Evolutionary conservation across 2,888 invertebrate species (phyloP).

Genomic region (Hyles lineata): DNA sequence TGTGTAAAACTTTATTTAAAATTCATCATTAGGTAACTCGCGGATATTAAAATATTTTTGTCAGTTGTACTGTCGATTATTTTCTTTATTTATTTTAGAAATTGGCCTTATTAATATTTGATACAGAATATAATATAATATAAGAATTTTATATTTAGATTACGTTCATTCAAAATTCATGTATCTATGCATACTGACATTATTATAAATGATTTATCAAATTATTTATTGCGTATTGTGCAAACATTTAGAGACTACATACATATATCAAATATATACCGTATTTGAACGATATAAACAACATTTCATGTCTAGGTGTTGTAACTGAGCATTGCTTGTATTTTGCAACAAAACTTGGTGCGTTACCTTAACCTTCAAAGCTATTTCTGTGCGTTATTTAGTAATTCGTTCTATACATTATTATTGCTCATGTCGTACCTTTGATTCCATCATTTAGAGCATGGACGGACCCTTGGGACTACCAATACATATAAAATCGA

Average conservation of each 20-base stretch:
- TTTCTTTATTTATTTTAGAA: neutral
- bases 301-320: neutral
- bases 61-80: neutral
- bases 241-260: no score
- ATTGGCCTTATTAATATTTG: neutral
- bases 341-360: neutral
- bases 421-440: neutral
- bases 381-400: neutral
- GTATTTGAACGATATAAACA: neutral
- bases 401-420: neutral
- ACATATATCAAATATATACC: neutral
- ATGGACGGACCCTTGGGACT: neutral
- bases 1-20: neutral
- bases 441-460: constrained; percentile 2
- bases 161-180: neutral
- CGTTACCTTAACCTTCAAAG: no score
- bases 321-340: neutral
- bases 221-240: neutral
- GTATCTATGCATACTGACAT: neutral
- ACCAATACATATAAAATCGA: neutral
- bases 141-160: no score
- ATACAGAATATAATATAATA: neutral
- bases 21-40: neutral
- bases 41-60: neutral
- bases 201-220: neutral